A percentile compares a stretch with the other conserved stretches of the same genome.
Evolutionary conservation across 2,888 invertebrate species (phyloP).

Genomic region (Polydrusus cervinus): DNA sequence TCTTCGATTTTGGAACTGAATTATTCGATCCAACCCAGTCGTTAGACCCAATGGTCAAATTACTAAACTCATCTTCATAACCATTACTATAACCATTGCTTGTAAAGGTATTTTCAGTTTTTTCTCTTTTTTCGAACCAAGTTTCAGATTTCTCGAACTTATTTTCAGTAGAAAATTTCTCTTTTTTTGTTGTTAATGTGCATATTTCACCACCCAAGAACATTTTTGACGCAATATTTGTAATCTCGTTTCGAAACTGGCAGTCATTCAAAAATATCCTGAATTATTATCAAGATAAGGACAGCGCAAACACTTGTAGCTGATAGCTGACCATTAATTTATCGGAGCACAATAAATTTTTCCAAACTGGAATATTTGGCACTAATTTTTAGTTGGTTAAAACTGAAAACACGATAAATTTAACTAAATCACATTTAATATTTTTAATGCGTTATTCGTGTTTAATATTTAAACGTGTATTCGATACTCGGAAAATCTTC

Average conservation of each 20-base stretch:
- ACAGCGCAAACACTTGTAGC: constrained; percentile 65
- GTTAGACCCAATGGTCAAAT: neutral
- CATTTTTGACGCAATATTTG: constrained; percentile 60
- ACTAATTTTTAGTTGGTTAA: constrained; percentile 48
- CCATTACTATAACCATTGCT: constrained; percentile 31
- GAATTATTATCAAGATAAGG: constrained; percentile 40
- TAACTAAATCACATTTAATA: no score
- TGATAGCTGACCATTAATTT: constrained; percentile 26
- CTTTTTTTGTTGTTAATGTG: constrained; percentile 59
- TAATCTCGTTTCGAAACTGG: constrained; percentile 48
- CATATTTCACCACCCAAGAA: constrained; percentile 68
- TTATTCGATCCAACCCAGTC: constrained; percentile 40
- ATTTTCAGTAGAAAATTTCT: constrained; percentile 24
- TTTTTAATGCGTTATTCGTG: no score
- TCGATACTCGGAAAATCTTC: constrained; percentile 20
- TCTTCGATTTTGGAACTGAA: constrained; percentile 55
- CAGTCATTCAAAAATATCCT: constrained; percentile 45
- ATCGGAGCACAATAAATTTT: constrained; percentile 39
- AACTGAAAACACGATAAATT: neutral
- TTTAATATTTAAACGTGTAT: no score
- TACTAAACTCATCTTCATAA: constrained; percentile 6
- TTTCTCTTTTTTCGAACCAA: constrained; percentile 19
- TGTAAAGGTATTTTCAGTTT: constrained; percentile 51
- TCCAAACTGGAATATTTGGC: constrained; percentile 29
- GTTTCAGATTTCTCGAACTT: constrained; percentile 23